phyloP scores from a whole-genome alignment of 2,888 invertebrate species.

The Conistra vaccinii region DNA sequence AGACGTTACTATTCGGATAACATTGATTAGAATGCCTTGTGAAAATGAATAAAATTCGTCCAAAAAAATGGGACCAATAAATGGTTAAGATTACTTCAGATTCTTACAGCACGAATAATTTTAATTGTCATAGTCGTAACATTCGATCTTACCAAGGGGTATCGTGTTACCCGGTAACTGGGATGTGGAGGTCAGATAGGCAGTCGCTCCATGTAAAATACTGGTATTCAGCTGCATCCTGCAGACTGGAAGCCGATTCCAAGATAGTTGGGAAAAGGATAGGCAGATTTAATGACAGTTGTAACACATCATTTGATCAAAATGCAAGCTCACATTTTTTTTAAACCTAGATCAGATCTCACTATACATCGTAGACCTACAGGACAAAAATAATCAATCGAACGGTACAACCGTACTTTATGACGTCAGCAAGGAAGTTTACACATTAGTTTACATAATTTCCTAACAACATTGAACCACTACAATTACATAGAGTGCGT shows the following conservation, averaged over 20 bases:
- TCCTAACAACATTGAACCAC: slow-evolving; percentile 21
- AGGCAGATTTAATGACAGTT: too few relatives aligned
- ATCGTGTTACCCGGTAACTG: too few relatives aligned
- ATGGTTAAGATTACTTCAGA: too few relatives aligned
- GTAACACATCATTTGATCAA: not conserved
- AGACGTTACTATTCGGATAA: not conserved
- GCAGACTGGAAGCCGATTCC: too few relatives aligned
- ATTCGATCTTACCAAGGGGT: not conserved
- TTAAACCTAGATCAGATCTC: not conserved
- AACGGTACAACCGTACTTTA: not conserved
- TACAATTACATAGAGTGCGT: slow-evolving; percentile 54
- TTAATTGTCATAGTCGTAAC: not conserved
- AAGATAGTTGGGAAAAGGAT: too few relatives aligned
- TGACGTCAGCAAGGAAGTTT: slow-evolving; percentile 42
- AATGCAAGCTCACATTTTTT: slow-evolving; percentile 8
- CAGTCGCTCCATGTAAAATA: too few relatives aligned
- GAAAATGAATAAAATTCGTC: not conserved
- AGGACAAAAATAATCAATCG: slow-evolving; percentile 22
- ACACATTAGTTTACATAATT: slow-evolving; percentile 49
- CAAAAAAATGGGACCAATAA: too few relatives aligned
- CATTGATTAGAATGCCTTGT: not conserved
- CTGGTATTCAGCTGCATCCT: too few relatives aligned
- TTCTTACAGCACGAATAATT: not conserved
- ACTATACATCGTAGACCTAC: not conserved
- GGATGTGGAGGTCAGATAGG: too few relatives aligned